Percentiles rank a stretch among this genome's conserved stretches.
These are phyloP conservation scores for Cyclophora punctaria DNA, from an alignment of 2,888 invertebrate genomes.

Conservation along the genomic window DNA sequence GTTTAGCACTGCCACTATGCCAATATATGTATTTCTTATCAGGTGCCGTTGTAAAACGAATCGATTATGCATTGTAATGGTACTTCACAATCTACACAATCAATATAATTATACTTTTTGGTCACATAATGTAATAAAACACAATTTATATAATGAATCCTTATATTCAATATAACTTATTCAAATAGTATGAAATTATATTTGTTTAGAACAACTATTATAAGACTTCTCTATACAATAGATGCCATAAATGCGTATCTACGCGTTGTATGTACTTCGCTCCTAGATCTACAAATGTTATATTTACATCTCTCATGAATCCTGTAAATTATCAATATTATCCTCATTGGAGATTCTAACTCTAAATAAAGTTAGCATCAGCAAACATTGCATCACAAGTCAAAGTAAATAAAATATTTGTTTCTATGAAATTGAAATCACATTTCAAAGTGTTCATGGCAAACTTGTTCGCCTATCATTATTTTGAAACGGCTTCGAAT, in stretches of 20 bases:
- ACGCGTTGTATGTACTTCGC: slow-evolving; percentile 35
- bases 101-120: no score
- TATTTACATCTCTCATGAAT: slow-evolving; percentile 33
- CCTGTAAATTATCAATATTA: slow-evolving; percentile 17
- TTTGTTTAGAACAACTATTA: slow-evolving; percentile 48
- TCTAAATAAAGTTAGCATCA: slow-evolving; percentile 22
- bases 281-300: slow-evolving; percentile 26
- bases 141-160: slow-evolving; percentile 34
- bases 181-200: slow-evolving; percentile 44
- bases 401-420: slow-evolving; percentile 30
- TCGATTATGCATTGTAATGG: no score
- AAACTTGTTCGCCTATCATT: background rate
- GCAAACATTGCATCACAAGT: slow-evolving; percentile 25
- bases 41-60: no score
- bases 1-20: no score
- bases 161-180: slow-evolving; percentile 52
- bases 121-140: slow-evolving; percentile 11
- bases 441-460: slow-evolving; percentile 41
- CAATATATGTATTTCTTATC: no score
- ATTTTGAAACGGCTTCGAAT: slow-evolving; percentile 12
- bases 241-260: slow-evolving; percentile 46
- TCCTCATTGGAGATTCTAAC: slow-evolving; percentile 13
- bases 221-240: slow-evolving; percentile 50
- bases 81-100: no score
- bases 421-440: slow-evolving; percentile 46